Base-by-base conservation (phyloP, 2,888 invertebrate species). In the Entomobrya multifasciata region DNA sequence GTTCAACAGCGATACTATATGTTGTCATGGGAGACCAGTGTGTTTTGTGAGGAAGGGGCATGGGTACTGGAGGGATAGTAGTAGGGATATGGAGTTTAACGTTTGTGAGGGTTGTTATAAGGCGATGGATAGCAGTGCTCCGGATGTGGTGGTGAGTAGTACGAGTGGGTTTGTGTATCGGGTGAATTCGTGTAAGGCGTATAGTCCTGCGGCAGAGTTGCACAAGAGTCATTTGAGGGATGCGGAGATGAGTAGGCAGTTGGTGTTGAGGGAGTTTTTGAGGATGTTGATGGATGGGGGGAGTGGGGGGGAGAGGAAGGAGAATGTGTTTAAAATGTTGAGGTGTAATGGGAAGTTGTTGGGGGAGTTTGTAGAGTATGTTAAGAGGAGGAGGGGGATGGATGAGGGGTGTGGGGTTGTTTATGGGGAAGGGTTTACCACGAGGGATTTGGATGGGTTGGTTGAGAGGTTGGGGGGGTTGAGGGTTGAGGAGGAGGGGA, bases 231-330 rank as follows among this genome's bases (percentile, higher is more conserved):
- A 87, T 47, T 11, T 81, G 78, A 20, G 83, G 36, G 87, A 87
- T 36, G 87, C 87, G 17, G 83, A 87, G n/a, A 87, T 87, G 87
- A 72, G 30, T 2, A 49, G 87, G 13, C 87, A 87, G 57, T 47
- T 87, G 22, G 87, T 87, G 0, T 41, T 87, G 2, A 65, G 87
- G 20, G 87, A 87, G 49, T 87, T 87, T 49, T 74, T 87, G 41
- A 47, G 81, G 20, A 60, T 87, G 52, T 62, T 87, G 25, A 6
- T 70, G 15, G 72, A 30, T 13, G 1, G n/a, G 1, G 72, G 36
- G 25, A 70, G 70, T 17, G 60, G 60, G 1, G 8, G 44, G n/a
- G 87, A 87, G 41, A 25, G 30, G 57, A 78, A 79, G 62, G 20
- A 15, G 17, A 87, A 87, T 72, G 72, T 87, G 1, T 77, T 44